A percentile compares a stretch with the other conserved stretches of the same genome.
These are phyloP conservation scores for Artemia sp. DNA, from an alignment of 2,888 invertebrate genomes.

Conservation along the genomic window DNA sequence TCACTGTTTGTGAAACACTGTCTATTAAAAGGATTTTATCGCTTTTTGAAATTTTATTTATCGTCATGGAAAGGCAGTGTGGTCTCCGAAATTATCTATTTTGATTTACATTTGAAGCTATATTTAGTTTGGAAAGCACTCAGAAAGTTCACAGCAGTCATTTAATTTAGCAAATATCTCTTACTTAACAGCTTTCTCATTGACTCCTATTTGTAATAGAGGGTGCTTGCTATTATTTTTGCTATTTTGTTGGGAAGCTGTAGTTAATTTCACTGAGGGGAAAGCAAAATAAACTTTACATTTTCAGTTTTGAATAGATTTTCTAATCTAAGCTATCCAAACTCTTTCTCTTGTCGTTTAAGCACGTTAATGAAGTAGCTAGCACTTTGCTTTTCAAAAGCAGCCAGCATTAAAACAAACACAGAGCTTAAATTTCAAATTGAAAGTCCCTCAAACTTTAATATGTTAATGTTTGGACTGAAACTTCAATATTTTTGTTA, in stretches of 20 bases:
- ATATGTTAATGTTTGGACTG: constrained; percentile 6
- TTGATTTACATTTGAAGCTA: background rate
- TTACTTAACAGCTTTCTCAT: no score
- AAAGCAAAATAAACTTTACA: background rate
- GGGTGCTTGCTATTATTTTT: background rate
- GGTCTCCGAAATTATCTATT: no score
- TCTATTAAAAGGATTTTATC: no score
- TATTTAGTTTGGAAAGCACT: background rate
- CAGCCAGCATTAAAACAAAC: constrained; percentile 12
- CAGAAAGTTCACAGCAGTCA: no score
- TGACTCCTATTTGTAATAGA: background rate
- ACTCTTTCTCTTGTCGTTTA: constrained; percentile 1
- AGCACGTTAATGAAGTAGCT: constrained; percentile 9
- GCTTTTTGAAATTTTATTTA: no score
- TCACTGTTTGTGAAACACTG: no score
- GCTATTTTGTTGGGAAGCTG: constrained; percentile 3
- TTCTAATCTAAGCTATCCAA: background rate
- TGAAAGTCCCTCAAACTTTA: background rate
- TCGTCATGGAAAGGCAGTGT: no score
- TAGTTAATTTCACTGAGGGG: background rate
- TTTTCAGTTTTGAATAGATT: background rate
- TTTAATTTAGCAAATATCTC: no score
- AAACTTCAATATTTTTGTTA: constrained; percentile 15
- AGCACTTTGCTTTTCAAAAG: constrained; percentile 10
- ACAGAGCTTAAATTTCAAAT: constrained; percentile 6